Evolutionary conservation across 2,797 vertebrate genomes (phyloP), one percentile per base, ranked within the genome.

Genomic region (Neoniphon sammara): DNA sequence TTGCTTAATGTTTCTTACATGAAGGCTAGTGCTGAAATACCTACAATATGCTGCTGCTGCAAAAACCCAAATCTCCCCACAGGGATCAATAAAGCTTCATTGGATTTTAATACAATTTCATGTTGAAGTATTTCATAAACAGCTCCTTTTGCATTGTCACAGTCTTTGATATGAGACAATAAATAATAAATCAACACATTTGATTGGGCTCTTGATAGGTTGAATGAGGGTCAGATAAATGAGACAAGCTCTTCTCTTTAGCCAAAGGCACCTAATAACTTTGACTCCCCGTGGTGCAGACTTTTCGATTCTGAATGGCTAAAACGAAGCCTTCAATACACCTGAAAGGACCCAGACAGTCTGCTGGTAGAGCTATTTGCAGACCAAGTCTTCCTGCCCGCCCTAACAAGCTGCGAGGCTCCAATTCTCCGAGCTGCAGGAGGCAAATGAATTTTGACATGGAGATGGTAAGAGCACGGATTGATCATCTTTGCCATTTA

Each of bases 401-500:
- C 71, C 5, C 71, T 54, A 75, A 75, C 77, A 66, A 76, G 63
- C 72, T 2, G n/a, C 7, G 70, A 66, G 78, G 52, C 46, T 66
- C 61, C 75, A 15, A 70, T 62, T 70, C 67, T 66, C 77, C 7
- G 8, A 62, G 63, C 72, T 1, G 12, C 77, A 6, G 71, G 77
- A 81, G 66, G 80, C 68, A 58, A 78, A 88, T 71, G 59, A 59
- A 70, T 73, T 71, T 55, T 12, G 52, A 81, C 74, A 54, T 2
- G 18, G 73, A 73, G 66, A 77, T 17, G 66, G 78, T 50, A 17
- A 76, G 67, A 18, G 71, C 1, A 30, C 56, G 55, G 75, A 84
- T 65, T 82, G 78, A 88, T 89, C 72, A 77, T 80, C 78, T 78
- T 81, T 85, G 66, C 77, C 62, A 77, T 78, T 71, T 87, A 75